Evolutionary conservation across 1,140 invertebrate species (phyloP).

Genomic region (Holcopasites calliopsidis): DNA sequence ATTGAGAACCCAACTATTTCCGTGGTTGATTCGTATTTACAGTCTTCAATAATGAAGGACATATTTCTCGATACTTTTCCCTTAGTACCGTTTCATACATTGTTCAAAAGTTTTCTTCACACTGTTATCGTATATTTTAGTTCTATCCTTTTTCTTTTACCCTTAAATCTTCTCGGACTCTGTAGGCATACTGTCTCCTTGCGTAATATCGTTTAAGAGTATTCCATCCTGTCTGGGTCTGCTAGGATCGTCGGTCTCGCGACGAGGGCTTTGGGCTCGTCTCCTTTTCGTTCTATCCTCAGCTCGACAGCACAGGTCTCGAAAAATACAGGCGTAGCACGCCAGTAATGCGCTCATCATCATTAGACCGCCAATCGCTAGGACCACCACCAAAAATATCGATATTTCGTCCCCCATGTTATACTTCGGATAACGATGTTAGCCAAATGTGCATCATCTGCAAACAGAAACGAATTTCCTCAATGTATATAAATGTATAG

Average conservation of each 20-base stretch:
- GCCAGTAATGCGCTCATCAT: constrained; percentile 64
- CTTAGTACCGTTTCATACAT: background rate
- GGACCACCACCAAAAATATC: constrained; percentile 65
- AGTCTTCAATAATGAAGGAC: background rate
- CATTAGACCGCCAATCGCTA: constrained; percentile 63
- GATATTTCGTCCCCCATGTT: constrained; percentile 66
- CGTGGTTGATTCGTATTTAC: constrained; percentile 5
- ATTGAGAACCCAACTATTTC: constrained; percentile 14
- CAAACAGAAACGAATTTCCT: no score
- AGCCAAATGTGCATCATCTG: constrained; percentile 20
- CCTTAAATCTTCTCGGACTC: constrained; percentile 71
- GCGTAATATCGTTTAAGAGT: constrained; percentile 69
- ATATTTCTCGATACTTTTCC: background rate
- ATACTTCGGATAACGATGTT: background rate
- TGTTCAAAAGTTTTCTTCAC: background rate
- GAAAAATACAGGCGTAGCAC: constrained; percentile 70
- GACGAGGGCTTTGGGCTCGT: constrained; percentile 42
- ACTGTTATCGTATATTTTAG: background rate
- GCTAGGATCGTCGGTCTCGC: constrained; percentile 45
- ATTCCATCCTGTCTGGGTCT: constrained; percentile 54
- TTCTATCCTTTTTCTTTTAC: background rate
- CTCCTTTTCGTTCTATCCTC: constrained; percentile 58
- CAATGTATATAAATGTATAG: no score
- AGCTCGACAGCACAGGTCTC: constrained; percentile 65
- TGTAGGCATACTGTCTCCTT: constrained; percentile 70